Percentiles rank a stretch among this genome's conserved stretches.
Evolutionary conservation across 2,113 vertebrate species (phyloP).

Genomic region (Lichenostomus cassidix): DNA sequence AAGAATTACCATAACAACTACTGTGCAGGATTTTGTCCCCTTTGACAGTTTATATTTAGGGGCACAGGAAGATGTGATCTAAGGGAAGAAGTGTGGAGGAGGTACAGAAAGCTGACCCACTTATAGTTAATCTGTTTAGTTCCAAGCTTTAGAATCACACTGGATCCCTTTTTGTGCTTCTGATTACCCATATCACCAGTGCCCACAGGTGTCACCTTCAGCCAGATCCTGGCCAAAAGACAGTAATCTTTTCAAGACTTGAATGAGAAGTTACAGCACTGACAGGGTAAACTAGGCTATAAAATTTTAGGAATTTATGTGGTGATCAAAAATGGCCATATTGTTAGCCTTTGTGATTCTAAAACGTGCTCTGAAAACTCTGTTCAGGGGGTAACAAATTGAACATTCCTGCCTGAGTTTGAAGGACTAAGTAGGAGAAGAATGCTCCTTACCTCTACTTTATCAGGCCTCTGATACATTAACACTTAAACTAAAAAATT

Average conservation of each 20-base stretch:
- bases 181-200: background rate
- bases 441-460: background rate
- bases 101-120: background rate
- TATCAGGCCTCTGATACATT: background rate
- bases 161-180: background rate
- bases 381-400: background rate
- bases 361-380: background rate
- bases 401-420: background rate
- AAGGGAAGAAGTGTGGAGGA: rapidly evolving
- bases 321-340: background rate
- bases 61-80: background rate
- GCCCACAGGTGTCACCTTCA: background rate
- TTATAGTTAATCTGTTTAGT: background rate
- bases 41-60: background rate
- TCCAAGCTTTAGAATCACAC: background rate
- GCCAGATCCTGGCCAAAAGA: background rate
- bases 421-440: background rate
- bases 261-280: background rate
- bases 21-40: background rate
- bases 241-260: background rate
- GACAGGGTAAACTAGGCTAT: background rate
- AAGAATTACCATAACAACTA: background rate
- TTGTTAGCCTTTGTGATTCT: background rate
- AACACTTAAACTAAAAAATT: background rate
- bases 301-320: background rate